These are phyloP conservation scores for Halichoerus grypus DNA, from an alignment of 2,113 vertebrate genomes.

Conservation along the genomic window DNA sequence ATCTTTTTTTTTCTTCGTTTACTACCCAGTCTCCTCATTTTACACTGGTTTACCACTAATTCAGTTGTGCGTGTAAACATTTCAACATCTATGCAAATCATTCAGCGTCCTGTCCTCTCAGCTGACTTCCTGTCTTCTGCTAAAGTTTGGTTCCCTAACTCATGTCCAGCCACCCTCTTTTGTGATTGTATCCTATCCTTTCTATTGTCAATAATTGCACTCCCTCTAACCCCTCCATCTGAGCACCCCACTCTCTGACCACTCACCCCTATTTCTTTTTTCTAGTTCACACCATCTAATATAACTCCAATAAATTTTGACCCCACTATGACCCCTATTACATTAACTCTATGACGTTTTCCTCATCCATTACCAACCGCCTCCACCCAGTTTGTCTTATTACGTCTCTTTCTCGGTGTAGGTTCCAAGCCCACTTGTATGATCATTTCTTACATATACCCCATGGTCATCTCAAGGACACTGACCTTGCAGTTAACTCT, in stretches of 20 bases:
- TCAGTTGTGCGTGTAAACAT: background rate
- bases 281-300: background rate
- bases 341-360: background rate
- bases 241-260: background rate
- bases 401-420: background rate
- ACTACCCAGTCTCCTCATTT: background rate
- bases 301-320: background rate
- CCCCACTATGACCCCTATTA: background rate
- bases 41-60: background rate
- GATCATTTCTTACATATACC: background rate
- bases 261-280: background rate
- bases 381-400: background rate
- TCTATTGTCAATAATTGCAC: background rate
- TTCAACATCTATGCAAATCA: background rate
- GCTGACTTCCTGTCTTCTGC: background rate
- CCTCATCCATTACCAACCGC: background rate
- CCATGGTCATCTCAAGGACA: background rate
- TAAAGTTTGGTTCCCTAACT: background rate
- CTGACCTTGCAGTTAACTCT: background rate
- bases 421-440: background rate
- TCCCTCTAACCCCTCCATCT: background rate
- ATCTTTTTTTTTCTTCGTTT: background rate
- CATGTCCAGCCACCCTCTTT: background rate
- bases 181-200: background rate
- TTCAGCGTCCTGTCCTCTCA: background rate